These are phyloP conservation scores for Trichonephila clavata DNA, from an alignment of 1,140 invertebrate species.

Conservation along the genomic window DNA sequence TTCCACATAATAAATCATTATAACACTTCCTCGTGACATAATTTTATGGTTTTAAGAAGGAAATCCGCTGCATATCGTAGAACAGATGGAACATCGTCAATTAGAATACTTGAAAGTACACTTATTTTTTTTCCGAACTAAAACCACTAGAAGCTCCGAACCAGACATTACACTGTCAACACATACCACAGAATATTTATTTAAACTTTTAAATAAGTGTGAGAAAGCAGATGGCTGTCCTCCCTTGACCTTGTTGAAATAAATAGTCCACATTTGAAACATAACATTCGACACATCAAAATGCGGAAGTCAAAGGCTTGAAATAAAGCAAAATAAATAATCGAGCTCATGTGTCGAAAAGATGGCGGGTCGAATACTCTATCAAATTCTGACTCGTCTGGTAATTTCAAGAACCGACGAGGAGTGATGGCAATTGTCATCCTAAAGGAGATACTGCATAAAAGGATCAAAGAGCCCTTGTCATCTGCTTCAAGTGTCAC, in stretches of 20 bases:
- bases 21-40: too few relatives aligned
- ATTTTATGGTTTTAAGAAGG: too few relatives aligned
- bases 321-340: background rate
- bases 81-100: too few relatives aligned
- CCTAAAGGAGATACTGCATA: background rate
- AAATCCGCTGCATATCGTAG: too few relatives aligned
- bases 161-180: too few relatives aligned
- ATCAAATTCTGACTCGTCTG: background rate
- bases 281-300: background rate
- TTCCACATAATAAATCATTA: too few relatives aligned
- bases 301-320: background rate
- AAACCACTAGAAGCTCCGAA: too few relatives aligned
- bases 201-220: background rate
- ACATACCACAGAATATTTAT: too few relatives aligned
- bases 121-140: too few relatives aligned
- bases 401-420: background rate
- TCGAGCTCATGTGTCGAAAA: background rate
- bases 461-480: slow-evolving; percentile 31
- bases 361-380: background rate
- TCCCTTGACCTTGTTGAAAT: background rate
- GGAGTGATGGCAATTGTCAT: slow-evolving; percentile 36
- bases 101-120: too few relatives aligned
- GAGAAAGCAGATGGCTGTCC: background rate
- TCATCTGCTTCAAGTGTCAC: slow-evolving; percentile 29
- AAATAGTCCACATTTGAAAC: background rate